Percentiles rank a stretch among this genome's conserved stretches.
Conservation (phyloP, 2,113 vertebrate genomes). For the Nesoenas mayeri region DNA sequence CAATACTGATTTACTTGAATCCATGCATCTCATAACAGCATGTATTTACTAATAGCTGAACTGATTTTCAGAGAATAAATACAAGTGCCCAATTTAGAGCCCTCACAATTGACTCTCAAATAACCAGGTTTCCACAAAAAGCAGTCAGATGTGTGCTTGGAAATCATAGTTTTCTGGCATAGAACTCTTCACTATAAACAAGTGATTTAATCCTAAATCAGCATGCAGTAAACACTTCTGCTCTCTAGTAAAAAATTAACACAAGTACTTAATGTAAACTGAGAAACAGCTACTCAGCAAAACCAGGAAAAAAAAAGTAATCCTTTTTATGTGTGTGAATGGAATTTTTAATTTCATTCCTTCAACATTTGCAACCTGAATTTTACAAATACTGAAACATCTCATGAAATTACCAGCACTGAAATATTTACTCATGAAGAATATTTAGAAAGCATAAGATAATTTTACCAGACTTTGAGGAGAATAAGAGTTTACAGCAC, state of each 20-base stretch:
- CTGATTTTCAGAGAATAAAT: neutral
- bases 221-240: neutral
- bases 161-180: slow-evolving; percentile 49
- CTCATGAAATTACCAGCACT: neutral
- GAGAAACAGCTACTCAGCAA: neutral
- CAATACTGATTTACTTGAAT: neutral
- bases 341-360: neutral
- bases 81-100: neutral
- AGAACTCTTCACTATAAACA: neutral
- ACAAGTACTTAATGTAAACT: neutral
- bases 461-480: slow-evolving; percentile 81
- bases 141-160: slow-evolving; percentile 57
- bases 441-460: neutral
- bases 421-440: neutral
- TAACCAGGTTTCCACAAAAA: slow-evolving; percentile 45
- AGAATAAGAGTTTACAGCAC: slow-evolving; percentile 83
- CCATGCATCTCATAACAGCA: neutral
- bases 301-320: neutral
- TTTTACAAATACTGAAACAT: neutral
- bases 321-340: neutral
- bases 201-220: neutral
- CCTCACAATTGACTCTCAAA: slow-evolving; percentile 14
- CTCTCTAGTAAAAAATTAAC: neutral
- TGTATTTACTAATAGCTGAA: neutral
- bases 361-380: neutral